These are phyloP conservation scores for Troglohyphantes excavatus DNA, from an alignment of 2,888 invertebrate genomes.

Conservation along the genomic window DNA sequence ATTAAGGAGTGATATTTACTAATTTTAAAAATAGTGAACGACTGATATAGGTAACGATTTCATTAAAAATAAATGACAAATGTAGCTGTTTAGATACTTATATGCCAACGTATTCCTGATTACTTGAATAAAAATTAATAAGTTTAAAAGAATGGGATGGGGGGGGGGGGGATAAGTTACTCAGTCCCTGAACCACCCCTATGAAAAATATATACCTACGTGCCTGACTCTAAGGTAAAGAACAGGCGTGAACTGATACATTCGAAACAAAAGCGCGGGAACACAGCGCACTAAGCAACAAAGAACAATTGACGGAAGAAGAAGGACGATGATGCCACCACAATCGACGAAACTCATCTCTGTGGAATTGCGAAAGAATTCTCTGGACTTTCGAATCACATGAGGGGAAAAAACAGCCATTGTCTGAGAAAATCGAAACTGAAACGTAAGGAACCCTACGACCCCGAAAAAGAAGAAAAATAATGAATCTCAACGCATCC, in stretches of 20 bases:
- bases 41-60: no score
- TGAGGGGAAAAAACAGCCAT: constrained; percentile 21
- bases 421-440: constrained; percentile 31
- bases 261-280: constrained; percentile 49
- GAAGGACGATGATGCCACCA: constrained; percentile 21
- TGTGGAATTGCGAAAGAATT: constrained; percentile 46
- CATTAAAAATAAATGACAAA: no score
- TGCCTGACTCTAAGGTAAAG: no score
- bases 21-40: no score
- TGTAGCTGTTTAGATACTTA: no score
- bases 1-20: no score
- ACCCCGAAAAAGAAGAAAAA: constrained; percentile 39
- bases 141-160: no score
- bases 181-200: no score
- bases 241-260: not conserved
- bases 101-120: no score
- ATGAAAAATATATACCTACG: no score
- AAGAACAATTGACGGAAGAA: constrained; percentile 63
- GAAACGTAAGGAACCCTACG: constrained; percentile 49
- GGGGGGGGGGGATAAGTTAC: no score
- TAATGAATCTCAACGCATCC: constrained; percentile 29
- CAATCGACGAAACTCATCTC: constrained; percentile 61
- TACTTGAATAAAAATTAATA: no score
- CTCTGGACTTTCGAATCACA: not conserved
- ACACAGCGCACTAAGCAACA: constrained; percentile 59